Base-by-base conservation (phyloP, 2,797 vertebrate genomes). In the Leucoraja ocellata region DNA sequence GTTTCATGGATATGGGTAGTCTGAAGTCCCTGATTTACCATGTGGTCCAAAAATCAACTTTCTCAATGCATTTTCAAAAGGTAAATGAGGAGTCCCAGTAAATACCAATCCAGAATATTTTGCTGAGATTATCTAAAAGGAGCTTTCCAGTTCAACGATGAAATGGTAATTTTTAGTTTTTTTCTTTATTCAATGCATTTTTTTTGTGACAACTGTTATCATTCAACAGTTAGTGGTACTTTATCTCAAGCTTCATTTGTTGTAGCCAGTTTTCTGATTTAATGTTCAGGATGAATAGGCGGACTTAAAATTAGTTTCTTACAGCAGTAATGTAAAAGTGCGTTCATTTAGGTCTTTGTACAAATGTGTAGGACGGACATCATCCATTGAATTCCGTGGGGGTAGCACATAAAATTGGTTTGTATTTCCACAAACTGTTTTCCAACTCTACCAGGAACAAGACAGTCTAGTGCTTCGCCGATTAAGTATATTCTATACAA, bases 161-260 rank as follows among this genome's bases (percentile, higher is more conserved):
- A 39, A 46, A 28, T 73, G 71, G 25, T 54, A 21, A 76, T 92
- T 9, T 92, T 92, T 36, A 11, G n/a, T 61, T 61, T 36, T 68
- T n/a, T 61, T 36, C 36, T n/a, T 88, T 68, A 63, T 32, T 74
- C 25, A 36, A 39, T 74, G 18, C 11, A 21, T 74, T 54, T 10
- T n/a, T 10, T 39, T 92, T 1, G 36, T 73, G 16, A 65, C 28
- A 92, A 54, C 23, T n/a, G 14, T 28, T 91, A 46, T 46, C 39
- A 91, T 36, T 91, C 74, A 32, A 91, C 68, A 74, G 71, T 76
- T 91, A 32, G 11, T 32, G 39, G 90, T 76, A 46, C 23, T 68
- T n/a, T 54, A 46, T 92, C 90, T 71, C 23, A 92, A 92, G 76
- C 68, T 92, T 92, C 90, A 76, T 18, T n/a, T 92, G 68, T 92